Base-by-base conservation (phyloP, 2,797 vertebrate species). In the Cirrhinus molitorella region DNA sequence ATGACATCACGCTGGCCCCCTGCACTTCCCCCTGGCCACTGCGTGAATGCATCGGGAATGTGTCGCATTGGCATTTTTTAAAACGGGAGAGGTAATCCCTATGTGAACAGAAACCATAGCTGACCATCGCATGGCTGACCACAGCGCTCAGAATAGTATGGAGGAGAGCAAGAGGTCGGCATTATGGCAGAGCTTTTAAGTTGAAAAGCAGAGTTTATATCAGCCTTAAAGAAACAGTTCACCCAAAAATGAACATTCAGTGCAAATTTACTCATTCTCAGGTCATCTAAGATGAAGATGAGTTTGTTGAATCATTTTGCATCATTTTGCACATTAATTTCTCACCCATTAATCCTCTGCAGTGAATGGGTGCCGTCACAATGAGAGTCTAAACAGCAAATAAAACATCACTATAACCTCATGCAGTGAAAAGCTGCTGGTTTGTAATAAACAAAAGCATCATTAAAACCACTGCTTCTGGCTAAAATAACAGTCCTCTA, bases 51-150 rank as follows among this genome's bases (percentile, higher is more conserved):
- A 87, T 85, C 86, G 91, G 92, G 93, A 95, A 95, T 94, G 94
- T 93, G 94, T 93, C 91, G 91, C 88, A 93, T 91, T 93, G 91
- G 94, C 93, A 81, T 91, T 89, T 87, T 91, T 90, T 87, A 85
- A 91, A 92, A 90, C 91, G 91, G 92, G 90, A 89, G 89, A 84
- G 87, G 53, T 95, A 94, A 95, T 94, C 94, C 93, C 92, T 93
- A 90, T 93, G 91, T 92, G 91, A 93, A 93, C 91, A 83, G 90
- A 67, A 43, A 84, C 80, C 87, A 40, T 45, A 34, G 43, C 31
- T 34, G 31, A 34, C 31, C 31, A 34, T 83, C 28, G 81, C 81
- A 82, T 82, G 85, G 77, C 81, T 89, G 85, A 83, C 63, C 77
- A 67, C 78, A 67, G 85, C 68, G 34, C 84, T 85, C 70, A 23